Base-by-base conservation (phyloP, 2,113 vertebrate genomes). In the Accipiter cooperii region DNA sequence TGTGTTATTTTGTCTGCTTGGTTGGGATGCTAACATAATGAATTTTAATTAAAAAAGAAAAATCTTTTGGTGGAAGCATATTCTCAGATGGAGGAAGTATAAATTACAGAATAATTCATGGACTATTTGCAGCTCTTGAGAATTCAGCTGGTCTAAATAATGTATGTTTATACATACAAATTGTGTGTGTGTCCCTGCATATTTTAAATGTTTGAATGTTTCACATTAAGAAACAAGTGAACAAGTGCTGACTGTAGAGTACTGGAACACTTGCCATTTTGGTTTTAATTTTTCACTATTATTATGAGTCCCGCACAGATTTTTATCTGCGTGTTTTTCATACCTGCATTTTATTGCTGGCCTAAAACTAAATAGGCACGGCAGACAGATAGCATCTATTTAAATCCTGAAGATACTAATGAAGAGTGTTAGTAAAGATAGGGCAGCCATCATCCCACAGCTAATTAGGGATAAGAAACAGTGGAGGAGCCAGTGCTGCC, bases 61-160 rank as follows among this genome's bases (percentile, higher is more conserved):
- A 90, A 86, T 71, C 70, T 91, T 95, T 65, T 84, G 75, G 94
- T 93, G 75, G 66, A 93, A 91, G 75, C 46, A 52, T 86, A 90
- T 89, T 94, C 93, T 94, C 82, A 60, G 52, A 90, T 78, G 95
- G 64, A 44, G 51, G 68, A 93, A 95, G 75, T 95, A 93, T 89
- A 94, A 96, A 96, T 97, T 91, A 78, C 75, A 88, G 95, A 96
- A 96, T 97, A 97, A 96, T 97, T 97, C 93, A 96, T 96, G 84
- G 94, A 31, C 71, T 77, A 84, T 97, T 91, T 96, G 75, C 55
- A 80, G 84, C 93, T 93, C 95, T 91, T 91, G 96, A 97, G 96
- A 88, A 91, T 96, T 97, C 94, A 90, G 46, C 55, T 91, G 91
- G 90, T 94, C 91, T 96, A 96, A 97, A 97, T 97, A 97, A 97